Conservation (phyloP, 2,888 invertebrate genomes). For the Ennomos quercinarius region DNA sequence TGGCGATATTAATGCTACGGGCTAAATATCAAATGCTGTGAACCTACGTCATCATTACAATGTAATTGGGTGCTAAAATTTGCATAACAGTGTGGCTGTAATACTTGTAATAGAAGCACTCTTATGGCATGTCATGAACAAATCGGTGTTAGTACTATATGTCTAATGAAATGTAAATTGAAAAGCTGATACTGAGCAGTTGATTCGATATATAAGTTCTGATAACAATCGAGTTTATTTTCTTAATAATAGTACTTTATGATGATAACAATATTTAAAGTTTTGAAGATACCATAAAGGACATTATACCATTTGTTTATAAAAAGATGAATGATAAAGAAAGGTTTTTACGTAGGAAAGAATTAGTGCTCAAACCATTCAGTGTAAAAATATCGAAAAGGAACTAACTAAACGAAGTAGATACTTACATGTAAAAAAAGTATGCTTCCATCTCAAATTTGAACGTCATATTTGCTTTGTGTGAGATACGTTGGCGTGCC, state of each 20-base stretch:
- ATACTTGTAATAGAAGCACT: constrained; percentile 23
- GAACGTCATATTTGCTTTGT: constrained; percentile 5
- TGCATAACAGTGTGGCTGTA: constrained; percentile 36
- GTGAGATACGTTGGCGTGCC: constrained; percentile 9
- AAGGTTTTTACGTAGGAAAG: too few relatives aligned
- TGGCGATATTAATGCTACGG: constrained; percentile 67
- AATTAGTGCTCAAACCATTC: not conserved
- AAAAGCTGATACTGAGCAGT: not conserved
- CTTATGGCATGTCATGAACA: constrained; percentile 5
- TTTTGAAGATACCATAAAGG: too few relatives aligned
- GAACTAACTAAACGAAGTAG: not conserved
- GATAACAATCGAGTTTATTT: too few relatives aligned
- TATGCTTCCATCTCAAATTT: not conserved
- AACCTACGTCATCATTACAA: constrained; percentile 42
- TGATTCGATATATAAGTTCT: too few relatives aligned
- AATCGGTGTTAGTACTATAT: constrained; percentile 6
- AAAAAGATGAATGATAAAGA: too few relatives aligned
- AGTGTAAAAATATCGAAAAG: not conserved
- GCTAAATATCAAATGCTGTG: constrained; percentile 65
- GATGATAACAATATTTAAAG: too few relatives aligned
- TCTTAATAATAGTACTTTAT: too few relatives aligned
- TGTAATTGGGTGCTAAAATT: constrained; percentile 44
- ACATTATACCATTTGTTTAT: too few relatives aligned
- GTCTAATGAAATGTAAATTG: not conserved
- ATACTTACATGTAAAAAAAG: not conserved